A percentile compares a stretch with the other conserved stretches of the same genome.
Conservation (phyloP, 1,140 invertebrate genomes). For the Apis dorsata region DNA sequence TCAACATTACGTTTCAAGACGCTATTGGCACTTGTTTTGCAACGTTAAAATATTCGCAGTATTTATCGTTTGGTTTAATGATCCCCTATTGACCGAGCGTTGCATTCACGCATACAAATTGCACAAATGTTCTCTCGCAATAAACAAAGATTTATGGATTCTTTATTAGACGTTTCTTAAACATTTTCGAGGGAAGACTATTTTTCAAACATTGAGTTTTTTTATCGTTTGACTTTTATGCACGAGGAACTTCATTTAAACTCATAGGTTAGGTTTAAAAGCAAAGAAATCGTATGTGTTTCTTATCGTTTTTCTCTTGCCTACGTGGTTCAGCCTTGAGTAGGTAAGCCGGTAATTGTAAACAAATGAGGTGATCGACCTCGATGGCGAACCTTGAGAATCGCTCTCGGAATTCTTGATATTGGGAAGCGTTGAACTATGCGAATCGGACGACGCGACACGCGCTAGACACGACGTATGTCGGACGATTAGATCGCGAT, state of each 20-base stretch:
- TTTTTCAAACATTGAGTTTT: background rate
- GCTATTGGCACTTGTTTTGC: conserved; percentile 8
- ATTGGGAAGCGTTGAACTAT: conserved; percentile 6
- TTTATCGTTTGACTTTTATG: background rate
- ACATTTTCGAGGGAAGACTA: background rate
- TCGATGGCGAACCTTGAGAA: conserved; percentile 26
- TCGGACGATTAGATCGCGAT: background rate
- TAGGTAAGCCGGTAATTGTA: conserved; percentile 33
- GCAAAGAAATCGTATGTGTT: background rate
- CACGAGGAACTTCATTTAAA: background rate
- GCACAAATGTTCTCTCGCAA: background rate
- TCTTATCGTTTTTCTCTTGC: background rate
- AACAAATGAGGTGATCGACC: conserved; percentile 44
- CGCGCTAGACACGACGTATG: conserved; percentile 1
- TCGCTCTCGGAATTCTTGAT: conserved; percentile 37
- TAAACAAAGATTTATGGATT: conserved; percentile 36
- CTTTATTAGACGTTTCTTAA: conserved; percentile 28
- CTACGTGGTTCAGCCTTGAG: conserved; percentile 15
- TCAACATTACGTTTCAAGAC: background rate
- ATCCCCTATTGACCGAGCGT: background rate
- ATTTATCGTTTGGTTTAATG: conserved; percentile 32
- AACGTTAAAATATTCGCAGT: conserved; percentile 41
- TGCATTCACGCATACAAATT: conserved; percentile 7
- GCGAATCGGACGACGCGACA: conserved; percentile 7
- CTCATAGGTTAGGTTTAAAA: background rate